A percentile compares a stretch with the other conserved stretches of the same genome.
Conservation (phyloP, 2,888 invertebrate genomes). For the Hirtodrosophila histrioides region DNA sequence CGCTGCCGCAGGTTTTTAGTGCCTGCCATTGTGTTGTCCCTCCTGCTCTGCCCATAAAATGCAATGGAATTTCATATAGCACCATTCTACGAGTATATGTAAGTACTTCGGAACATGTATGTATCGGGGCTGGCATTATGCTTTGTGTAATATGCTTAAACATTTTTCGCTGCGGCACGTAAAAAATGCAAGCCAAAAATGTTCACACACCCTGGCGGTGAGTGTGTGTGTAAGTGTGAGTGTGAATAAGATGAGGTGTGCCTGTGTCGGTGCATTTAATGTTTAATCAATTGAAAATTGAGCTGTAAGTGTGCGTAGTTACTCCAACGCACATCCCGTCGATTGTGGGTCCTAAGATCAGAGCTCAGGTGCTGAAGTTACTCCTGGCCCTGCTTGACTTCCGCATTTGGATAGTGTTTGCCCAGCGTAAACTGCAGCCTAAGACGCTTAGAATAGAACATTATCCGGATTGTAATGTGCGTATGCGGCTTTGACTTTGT, state of each 20-base stretch:
- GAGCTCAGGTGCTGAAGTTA: slow-evolving; percentile 1
- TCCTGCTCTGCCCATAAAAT: slow-evolving; percentile 62
- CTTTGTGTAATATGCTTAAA: slow-evolving; percentile 65
- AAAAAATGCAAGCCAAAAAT: slow-evolving; percentile 66
- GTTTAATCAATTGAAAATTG: slow-evolving; percentile 74
- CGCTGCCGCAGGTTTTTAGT: slow-evolving; percentile 73
- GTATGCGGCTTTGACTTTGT: slow-evolving; percentile 68
- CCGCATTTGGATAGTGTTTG: slow-evolving; percentile 69
- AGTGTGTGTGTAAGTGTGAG: slow-evolving; percentile 15
- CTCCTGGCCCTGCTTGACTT: slow-evolving; percentile 45
- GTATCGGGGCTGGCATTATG: slow-evolving; percentile 59
- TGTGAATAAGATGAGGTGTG: slow-evolving; percentile 35
- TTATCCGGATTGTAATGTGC: slow-evolving; percentile 79
- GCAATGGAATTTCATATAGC: slow-evolving; percentile 75
- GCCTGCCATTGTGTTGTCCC: slow-evolving; percentile 60
- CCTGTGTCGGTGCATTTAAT: slow-evolving; percentile 60
- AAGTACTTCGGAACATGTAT: slow-evolving; percentile 44
- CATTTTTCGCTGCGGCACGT: slow-evolving; percentile 71
- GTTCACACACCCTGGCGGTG: slow-evolving; percentile 2
- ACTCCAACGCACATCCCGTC: slow-evolving; percentile 35
- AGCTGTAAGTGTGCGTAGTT: background rate
- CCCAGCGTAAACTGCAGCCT: slow-evolving; percentile 64
- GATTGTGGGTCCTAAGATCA: slow-evolving; percentile 46
- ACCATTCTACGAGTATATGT: slow-evolving; percentile 30
- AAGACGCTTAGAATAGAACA: slow-evolving; percentile 68